Evolutionary conservation across 2,888 invertebrate genomes (phyloP), one percentile per base, ranked within the genome.

Genomic region (Drosophila heteroneura): DNA sequence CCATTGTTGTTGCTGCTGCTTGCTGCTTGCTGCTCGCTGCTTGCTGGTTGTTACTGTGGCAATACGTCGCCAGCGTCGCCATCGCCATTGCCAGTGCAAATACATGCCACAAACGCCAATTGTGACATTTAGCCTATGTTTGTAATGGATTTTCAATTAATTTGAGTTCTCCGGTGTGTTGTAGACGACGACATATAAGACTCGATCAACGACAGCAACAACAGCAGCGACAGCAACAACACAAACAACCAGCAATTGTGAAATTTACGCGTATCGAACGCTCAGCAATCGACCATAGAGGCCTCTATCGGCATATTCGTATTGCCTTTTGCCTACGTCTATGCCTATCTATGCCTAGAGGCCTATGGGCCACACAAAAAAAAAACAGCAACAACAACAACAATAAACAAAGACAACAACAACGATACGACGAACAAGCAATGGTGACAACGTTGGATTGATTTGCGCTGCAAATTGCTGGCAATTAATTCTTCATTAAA

Each of bases 401-500:
- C 3, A 19, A 28, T 28, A 51, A 49, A 19, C 16, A 49, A 49
- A 10, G n/a, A 28, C 28, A 39, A n/a, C 39, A 28, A 57, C 28
- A 39, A 39, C 22, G 37, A 70, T 60, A 63, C 75, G 62, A 68
- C 32, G 28, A 39, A 47, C 47, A 47, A 47, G 47, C 67, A 53
- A 65, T 71, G 74, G 85, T 87, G 85, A 85, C 89, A 86, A 86
- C 84, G 82, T 70, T 79, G 81, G 85, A 86, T 89, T 86, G 85
- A 89, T 89, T 89, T 89, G 89, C 88, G 86, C 87, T 91, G 92
- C 92, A 92, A 92, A 92, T 91, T 92, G 91, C 88, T 91, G 82
- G 92, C 92, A 92, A 92, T 92, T 92, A 92, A 92, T 91, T 92
- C 92, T 92, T 92, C 91, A 92, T 92, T 92, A 92, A 92, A 92